Evolutionary conservation across 2,797 vertebrate genomes (phyloP), one percentile per base, ranked within the genome.

Genomic region (Crotalus adamanteus): DNA sequence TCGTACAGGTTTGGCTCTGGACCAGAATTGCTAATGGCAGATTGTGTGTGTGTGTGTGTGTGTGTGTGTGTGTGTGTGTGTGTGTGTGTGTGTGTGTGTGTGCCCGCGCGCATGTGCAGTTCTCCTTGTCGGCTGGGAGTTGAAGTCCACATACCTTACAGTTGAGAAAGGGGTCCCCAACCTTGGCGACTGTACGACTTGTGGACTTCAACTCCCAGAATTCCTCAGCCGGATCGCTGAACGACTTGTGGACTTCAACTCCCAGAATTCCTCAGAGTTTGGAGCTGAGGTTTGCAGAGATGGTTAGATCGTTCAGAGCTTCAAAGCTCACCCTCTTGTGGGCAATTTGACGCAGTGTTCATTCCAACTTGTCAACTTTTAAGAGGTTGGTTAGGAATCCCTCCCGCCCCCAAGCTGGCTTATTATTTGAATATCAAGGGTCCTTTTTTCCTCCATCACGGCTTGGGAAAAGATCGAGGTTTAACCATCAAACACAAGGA

Each of bases 401-500:
- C 51, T 2, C 51, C 51, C 8, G 92, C 42, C 92, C 92, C 89
- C 92, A 3, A 0, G 87, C 65, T 63, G 93, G 88, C 87, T 94
- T 92, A 91, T 69, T 42, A 92, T 95, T 96, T 96, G 92, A 96
- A 96, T 97, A 96, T 91, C 95, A 86, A 86, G 93, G 94, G 26
- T 94, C 95, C 95, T 96, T 96, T 95, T 96, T 93, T 94, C 94
- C 94, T 96, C 78, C 78, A 11, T 88, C 95, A 95, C 94, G 9
- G 16, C 94, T 96, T 94, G 96, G 95, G 31, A 96, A 97, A 94
- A 92, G 96, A 91, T 92, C 6, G 94, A 85, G 90, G 93, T 96
- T 96, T 97, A 95, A 96, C 51, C 95, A 96, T 96, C 92, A 88
- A 95, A 95, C 14, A 94, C 94, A 93, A 90, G 94, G 96, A 95